Conservation (phyloP, 2,113 vertebrate genomes). For the Callipepla californica region DNA sequence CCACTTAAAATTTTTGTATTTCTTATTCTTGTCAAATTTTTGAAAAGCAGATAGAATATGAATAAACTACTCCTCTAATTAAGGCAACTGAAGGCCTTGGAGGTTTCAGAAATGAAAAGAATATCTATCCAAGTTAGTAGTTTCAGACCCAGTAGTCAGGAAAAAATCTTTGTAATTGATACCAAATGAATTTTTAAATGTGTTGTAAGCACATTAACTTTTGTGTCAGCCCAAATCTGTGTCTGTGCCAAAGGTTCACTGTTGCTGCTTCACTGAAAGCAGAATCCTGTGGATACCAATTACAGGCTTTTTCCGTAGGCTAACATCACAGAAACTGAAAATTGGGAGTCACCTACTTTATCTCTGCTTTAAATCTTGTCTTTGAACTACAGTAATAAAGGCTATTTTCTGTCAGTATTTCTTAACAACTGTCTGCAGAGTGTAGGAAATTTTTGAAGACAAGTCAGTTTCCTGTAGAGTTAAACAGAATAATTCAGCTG, state of each 20-base stretch:
- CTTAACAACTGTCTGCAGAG: slow-evolving; percentile 51
- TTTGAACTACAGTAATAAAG: slow-evolving; percentile 54
- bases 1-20: neutral
- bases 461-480: slow-evolving; percentile 53
- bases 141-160: neutral
- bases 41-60: neutral
- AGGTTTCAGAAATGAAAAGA: slow-evolving; percentile 33
- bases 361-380: slow-evolving; percentile 41
- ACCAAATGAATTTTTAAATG: slow-evolving; percentile 34
- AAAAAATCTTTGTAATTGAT: neutral
- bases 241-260: neutral
- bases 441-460: slow-evolving; percentile 49
- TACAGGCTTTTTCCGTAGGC: slow-evolving; percentile 7
- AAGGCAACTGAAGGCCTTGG: neutral
- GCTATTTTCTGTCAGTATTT: slow-evolving; percentile 60
- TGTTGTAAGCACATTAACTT: neutral
- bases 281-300: slow-evolving; percentile 47
- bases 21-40: neutral
- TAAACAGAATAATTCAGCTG: slow-evolving; percentile 58
- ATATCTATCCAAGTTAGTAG: neutral
- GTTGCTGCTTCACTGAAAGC: slow-evolving; percentile 12
- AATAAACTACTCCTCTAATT: neutral
- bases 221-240: neutral
- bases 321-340: slow-evolving; percentile 34
- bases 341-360: slow-evolving; percentile 55